Evolutionary conservation across 2,888 invertebrate genomes (phyloP).

Genomic region (Lithophane semibrunnea): DNA sequence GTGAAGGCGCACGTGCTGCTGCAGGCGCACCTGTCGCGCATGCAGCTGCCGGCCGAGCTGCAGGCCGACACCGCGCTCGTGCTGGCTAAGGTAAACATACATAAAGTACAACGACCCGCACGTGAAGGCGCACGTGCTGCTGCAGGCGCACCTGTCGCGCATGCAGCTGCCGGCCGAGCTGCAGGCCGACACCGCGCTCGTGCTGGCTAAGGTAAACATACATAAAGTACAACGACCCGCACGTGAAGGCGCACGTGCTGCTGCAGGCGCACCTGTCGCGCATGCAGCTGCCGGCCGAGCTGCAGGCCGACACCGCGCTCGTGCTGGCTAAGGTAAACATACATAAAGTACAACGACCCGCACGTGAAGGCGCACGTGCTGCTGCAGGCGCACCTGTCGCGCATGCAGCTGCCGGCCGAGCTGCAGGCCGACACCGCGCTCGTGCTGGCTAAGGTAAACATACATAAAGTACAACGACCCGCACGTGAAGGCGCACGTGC

Average conservation of each 20-base stretch:
- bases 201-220: slow-evolving; percentile 92
- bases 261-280: slow-evolving; percentile 98
- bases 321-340: slow-evolving; percentile 93
- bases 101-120: slow-evolving; percentile 97
- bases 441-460: slow-evolving; percentile 93
- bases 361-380: slow-evolving; percentile 98
- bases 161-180: slow-evolving; percentile 98
- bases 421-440: slow-evolving; percentile 98
- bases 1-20: slow-evolving; percentile 98
- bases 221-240: slow-evolving; percentile 97
- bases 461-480: slow-evolving; percentile 96
- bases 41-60: slow-evolving; percentile 98
- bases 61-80: slow-evolving; percentile 98
- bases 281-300: slow-evolving; percentile 97
- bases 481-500: slow-evolving; percentile 98
- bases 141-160: slow-evolving; percentile 98
- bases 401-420: slow-evolving; percentile 98
- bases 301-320: slow-evolving; percentile 98
- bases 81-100: slow-evolving; percentile 91
- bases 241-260: slow-evolving; percentile 98
- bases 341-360: slow-evolving; percentile 96
- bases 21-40: slow-evolving; percentile 98
- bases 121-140: slow-evolving; percentile 97
- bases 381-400: slow-evolving; percentile 98
- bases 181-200: slow-evolving; percentile 98